A percentile compares a stretch with the other conserved stretches of the same genome.
These are phyloP conservation scores for Axea sp. DNA, from an alignment of 2,888 invertebrate genomes.

Conservation along the genomic window DNA sequence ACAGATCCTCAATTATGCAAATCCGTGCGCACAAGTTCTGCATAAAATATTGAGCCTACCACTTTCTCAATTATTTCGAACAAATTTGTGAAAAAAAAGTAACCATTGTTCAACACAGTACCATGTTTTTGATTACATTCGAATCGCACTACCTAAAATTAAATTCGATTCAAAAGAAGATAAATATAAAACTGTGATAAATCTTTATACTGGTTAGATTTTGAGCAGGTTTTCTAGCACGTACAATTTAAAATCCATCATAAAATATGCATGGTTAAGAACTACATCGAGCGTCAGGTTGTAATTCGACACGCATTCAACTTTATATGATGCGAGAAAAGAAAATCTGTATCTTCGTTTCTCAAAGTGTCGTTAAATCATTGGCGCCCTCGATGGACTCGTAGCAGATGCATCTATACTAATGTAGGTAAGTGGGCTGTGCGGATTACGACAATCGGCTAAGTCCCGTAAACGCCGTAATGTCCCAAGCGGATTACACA, in stretches of 20 bases:
- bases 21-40: constrained; percentile 10
- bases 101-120: no score
- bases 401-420: constrained; percentile 60
- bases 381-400: constrained; percentile 53
- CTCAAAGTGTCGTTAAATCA: constrained; percentile 41
- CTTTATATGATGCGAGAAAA: constrained; percentile 12
- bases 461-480: constrained; percentile 49
- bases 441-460: constrained; percentile 75
- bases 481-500: constrained; percentile 34
- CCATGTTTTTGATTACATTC: no score
- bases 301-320: constrained; percentile 11
- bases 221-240: no score
- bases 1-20: constrained; percentile 34
- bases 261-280: background rate
- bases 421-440: constrained; percentile 79
- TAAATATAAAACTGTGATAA: no score
- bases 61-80: background rate
- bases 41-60: background rate
- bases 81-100: no score
- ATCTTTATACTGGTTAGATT: no score
- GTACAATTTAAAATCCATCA: background rate
- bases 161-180: no score
- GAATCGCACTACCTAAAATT: no score
- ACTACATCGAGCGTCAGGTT: background rate
- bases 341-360: constrained; percentile 42